Conservation (phyloP, 2,797 vertebrate genomes). For the Gymnopithys bicolor region DNA sequence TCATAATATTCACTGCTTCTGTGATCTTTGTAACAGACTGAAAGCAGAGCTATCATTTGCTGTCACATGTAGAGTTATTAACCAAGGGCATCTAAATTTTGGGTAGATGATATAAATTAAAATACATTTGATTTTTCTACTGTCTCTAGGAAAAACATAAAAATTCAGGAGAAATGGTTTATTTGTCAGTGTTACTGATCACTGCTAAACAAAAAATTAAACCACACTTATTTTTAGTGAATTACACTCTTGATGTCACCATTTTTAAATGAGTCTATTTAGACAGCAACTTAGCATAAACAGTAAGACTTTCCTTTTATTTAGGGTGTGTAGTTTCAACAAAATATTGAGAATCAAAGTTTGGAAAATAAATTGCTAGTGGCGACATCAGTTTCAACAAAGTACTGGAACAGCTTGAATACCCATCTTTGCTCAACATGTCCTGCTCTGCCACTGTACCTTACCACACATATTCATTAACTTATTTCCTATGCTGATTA, state of each 20-base stretch:
- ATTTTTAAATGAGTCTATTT: not conserved
- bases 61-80: slow-evolving; percentile 70
- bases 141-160: not conserved
- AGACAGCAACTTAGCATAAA: slow-evolving; percentile 12
- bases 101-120: slow-evolving; percentile 58
- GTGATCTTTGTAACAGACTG: slow-evolving; percentile 67
- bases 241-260: not conserved
- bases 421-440: not conserved
- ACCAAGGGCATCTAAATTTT: slow-evolving; percentile 74
- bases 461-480: not conserved
- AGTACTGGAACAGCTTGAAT: not conserved
- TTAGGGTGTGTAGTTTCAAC: not conserved
- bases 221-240: not conserved
- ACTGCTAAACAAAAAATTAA: not conserved
- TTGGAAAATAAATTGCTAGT: not conserved
- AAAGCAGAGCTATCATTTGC: slow-evolving; percentile 68
- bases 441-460: not conserved
- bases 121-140: slow-evolving; percentile 55
- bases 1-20: slow-evolving; percentile 73
- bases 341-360: not conserved
- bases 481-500: not conserved
- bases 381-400: not conserved
- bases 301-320: not conserved
- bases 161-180: slow-evolving; percentile 35
- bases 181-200: not conserved